These are phyloP conservation scores for Gallinago paraguaiae DNA, from an alignment of 2,113 vertebrate species.

Conservation along the genomic window DNA sequence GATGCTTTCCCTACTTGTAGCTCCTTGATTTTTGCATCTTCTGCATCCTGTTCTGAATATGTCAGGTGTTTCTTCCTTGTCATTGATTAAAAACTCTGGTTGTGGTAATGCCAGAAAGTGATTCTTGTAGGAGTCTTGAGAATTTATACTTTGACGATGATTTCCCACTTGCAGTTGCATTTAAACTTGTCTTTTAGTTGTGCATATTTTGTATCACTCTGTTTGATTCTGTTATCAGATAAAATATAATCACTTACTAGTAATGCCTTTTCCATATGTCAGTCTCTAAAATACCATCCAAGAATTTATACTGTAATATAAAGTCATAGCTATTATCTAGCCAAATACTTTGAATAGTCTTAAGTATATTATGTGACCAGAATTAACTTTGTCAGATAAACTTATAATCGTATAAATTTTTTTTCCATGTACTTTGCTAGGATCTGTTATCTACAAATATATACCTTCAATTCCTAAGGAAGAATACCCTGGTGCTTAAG, in stretches of 20 bases:
- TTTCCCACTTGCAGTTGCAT: neutral
- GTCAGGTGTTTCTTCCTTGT: neutral
- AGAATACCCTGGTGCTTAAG: neutral
- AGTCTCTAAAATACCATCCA: neutral
- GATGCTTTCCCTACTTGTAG: fast-evolving
- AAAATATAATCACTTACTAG: neutral
- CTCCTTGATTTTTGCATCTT: neutral
- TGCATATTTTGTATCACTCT: neutral
- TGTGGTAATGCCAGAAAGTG: neutral
- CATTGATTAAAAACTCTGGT: neutral
- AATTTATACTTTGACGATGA: neutral
- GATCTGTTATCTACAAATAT: neutral
- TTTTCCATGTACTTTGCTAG: neutral
- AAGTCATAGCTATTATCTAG: neutral
- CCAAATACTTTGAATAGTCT: neutral
- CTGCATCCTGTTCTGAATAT: neutral
- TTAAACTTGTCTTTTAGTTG: neutral
- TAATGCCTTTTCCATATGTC: neutral
- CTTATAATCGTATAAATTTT: neutral
- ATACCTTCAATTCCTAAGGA: neutral
- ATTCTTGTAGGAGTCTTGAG: neutral
- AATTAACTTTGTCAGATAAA: neutral
- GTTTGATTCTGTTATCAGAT: neutral
- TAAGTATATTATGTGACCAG: neutral
- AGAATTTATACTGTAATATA: neutral